Evolutionary conservation across 2,797 vertebrate species (phyloP), one percentile per base, ranked within the genome.

Genomic region (Periparus ater): DNA sequence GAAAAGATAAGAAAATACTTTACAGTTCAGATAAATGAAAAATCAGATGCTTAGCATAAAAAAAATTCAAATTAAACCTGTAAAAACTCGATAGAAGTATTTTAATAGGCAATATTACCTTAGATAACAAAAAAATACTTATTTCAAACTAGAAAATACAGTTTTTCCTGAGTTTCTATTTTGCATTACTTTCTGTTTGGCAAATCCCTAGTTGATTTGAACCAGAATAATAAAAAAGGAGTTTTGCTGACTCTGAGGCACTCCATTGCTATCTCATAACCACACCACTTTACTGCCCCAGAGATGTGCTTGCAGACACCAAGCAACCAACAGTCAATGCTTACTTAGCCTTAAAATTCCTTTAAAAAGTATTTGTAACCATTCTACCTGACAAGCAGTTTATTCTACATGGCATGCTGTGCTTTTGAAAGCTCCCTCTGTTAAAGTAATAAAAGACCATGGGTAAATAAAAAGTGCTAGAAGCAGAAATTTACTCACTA

Each of bases 271-370:
- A 65, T 81, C 88, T 86, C 32, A 45, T 48, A 84, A 60, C 26
- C 36, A 38, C 44, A 29, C 25, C 1, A 22, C 72, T 50, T 63
- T 67, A 79, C 11, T 6, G 63, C 16, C n/a, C 36, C 22, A 54
- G 72, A 68, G 53, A 79, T 44, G 76, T 55, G 62, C 90, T 86
- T 73, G 71, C 45, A 36, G 70, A 65, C 79, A 90, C 62, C 73
- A 60, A 55, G 70, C 68, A 91, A 57, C 40, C 83, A 88, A 68
- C 7, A 2, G 72, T 78, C 81, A 70, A 40, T 40, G 58, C 85
- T 94, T 88, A 70, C 47, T 86, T 86, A 86, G 79, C 71, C 85
- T 94, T 93, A 89, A 91, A 88, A 94, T 94, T 89, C 83, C 82
- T 84, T 84, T 63, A 4, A 57, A 54, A 90, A 88, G 48, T 63